Base-by-base conservation (phyloP, 2,113 vertebrate species). In the Anas platyrhynchos region DNA sequence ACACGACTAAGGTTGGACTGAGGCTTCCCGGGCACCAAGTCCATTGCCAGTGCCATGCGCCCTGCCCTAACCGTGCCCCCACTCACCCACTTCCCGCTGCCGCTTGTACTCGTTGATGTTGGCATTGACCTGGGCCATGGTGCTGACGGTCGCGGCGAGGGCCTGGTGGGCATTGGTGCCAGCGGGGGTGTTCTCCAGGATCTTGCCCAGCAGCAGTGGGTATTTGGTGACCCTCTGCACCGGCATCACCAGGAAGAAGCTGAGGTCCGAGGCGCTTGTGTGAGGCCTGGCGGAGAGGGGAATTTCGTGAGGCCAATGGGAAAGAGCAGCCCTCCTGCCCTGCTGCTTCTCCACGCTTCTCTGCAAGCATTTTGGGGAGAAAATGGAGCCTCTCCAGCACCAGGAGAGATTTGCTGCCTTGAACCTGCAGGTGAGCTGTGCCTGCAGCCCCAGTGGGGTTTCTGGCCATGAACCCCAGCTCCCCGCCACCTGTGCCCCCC, bases 61-160 rank as follows among this genome's bases (percentile, higher is more conserved):
- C 27, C 91, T 16, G 46, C 16, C 14, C 38, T 26, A 38, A 41
- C 18, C 4, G 5, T 65, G 62, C 36, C 62, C 62, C 62, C 34
- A 3, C 99, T 99, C 96, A 99, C 99, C 99, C 25, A 99, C 98
- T 99, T 99, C 99, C 91, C 98, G 97, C 98, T 98, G 98, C 93
- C 99, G 98, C 69, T 99, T 99, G 97, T 99, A 98, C 96, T 99
- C 99, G 5, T 99, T 99, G 98, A 99, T 99, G 93, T 98, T 98
- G 96, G 97, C 93, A 41, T 99, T 99, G 68, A 99, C 91, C n/a
- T 98, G 98, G 65, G 98, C 74, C 94, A 99, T 98, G 74, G 98
- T 96, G 25, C 96, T 97, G 10, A 96, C 95, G 0, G 99, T 98
- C 59, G 97, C 97, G 96, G 98, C 98, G 91, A 99, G 97, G 17